phyloP scores from a whole-genome alignment of 2,113 vertebrate genomes.

The Pluvianellus socialis region DNA sequence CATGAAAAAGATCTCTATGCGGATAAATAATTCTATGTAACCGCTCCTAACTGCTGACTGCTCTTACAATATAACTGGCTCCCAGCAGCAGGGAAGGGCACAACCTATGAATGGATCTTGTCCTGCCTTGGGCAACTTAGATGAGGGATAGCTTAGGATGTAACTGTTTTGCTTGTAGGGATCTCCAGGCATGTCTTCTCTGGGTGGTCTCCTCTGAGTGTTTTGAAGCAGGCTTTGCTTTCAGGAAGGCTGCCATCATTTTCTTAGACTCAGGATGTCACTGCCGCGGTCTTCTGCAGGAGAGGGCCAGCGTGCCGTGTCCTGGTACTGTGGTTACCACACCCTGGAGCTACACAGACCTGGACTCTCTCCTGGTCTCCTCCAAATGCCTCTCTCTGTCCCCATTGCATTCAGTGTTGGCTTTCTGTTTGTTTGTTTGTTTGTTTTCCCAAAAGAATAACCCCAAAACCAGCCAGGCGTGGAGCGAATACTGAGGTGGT shows the following conservation, averaged over 20 bases:
- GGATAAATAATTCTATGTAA: constrained; percentile 40
- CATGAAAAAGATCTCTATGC: constrained; percentile 49
- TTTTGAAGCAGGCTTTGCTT: not conserved
- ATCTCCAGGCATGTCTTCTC: not conserved
- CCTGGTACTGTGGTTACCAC: not conserved
- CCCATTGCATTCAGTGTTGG: not conserved
- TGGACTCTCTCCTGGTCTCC: not conserved
- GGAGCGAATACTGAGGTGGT: not conserved
- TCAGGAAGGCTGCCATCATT: constrained; percentile 20
- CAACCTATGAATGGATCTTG: constrained; percentile 10
- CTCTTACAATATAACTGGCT: not conserved
- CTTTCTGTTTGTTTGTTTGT: not conserved
- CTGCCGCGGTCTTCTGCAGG: not conserved
- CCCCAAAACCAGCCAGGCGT: not conserved
- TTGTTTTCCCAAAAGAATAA: not conserved
- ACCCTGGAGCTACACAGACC: not conserved
- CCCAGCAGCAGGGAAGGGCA: not conserved
- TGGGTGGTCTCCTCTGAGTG: constrained; percentile 23
- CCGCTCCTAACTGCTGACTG: constrained; percentile 38
- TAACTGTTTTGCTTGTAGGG: not conserved
- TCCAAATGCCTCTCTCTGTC: not conserved
- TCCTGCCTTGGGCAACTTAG: constrained; percentile 40
- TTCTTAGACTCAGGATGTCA: not conserved
- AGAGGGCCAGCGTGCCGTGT: not conserved
- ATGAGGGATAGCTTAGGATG: constrained; percentile 11